Evolutionary conservation across 1,140 invertebrate genomes (phyloP), one percentile per base, ranked within the genome.

Genomic region (Pteromalus puparum): DNA sequence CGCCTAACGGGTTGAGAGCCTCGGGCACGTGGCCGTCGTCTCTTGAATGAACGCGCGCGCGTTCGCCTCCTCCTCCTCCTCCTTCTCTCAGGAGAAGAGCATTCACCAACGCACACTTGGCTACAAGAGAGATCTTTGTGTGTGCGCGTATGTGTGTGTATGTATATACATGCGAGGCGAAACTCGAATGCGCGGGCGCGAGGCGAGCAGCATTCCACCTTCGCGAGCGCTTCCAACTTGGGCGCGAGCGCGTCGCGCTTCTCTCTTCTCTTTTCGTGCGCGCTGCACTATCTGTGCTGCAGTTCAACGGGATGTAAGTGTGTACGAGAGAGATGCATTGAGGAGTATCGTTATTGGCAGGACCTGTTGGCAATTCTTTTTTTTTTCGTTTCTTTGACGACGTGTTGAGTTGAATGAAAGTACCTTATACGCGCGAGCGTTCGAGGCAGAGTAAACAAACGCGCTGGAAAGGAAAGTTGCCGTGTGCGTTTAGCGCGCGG

Each of bases 161-260:
- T 34, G 42, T 42, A n/a, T 42, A 10, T 46, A 74, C 9, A 28
- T 76, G 70, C 21, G 15, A 65, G 42, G 61, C 67, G 72, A 81
- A 81, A 85, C 86, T 77, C 86, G 86, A 78, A 67, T 81, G 90
- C 87, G 90, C 88, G 89, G 86, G 87, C 89, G 89, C 90, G 91
- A 91, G 91, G 90, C 90, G 85, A 91, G 89, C 91, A 88, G 88
- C 91, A 92, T 92, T 92, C 92, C 90, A 90, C 73, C 85, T 89
- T 80, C 81, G n/a, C 89, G 87, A 90, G 87, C 88, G 87, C 88
- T 90, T 90, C 88, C 90, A 90, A 90, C 89, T 89, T 88, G 85
- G 87, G 89, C 86, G 86, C 74, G 73, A 42, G 68, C 79, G 68
- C 79, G 38, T 34, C 28, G 73, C 34, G 42, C 75, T 68, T 79